Evolutionary conservation across 2,113 vertebrate species (phyloP).

Genomic region (Zosterops pallidus): DNA sequence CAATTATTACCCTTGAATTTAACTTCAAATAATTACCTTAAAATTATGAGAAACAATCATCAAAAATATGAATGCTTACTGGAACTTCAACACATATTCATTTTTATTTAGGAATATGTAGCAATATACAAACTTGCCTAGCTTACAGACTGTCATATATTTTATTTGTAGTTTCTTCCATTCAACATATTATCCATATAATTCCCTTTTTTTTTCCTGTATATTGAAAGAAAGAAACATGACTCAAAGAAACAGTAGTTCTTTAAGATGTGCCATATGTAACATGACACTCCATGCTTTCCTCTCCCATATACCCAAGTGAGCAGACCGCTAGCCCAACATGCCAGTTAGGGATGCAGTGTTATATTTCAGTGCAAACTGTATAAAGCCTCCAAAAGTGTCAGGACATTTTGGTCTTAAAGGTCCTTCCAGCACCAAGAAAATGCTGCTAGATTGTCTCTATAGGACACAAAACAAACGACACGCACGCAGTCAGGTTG

Average conservation of each 20-base stretch:
- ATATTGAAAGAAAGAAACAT: background rate
- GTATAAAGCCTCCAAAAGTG: accelerated
- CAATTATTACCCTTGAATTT: background rate
- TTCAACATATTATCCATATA: background rate
- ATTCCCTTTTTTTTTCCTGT: background rate
- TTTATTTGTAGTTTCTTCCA: background rate
- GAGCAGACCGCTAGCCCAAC: background rate
- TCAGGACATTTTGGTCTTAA: background rate
- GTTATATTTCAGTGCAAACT: background rate
- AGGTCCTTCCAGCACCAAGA: background rate
- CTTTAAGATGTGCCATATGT: background rate
- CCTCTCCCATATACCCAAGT: background rate
- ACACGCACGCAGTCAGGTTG: no score
- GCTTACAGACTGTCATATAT: background rate
- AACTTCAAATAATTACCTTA: background rate
- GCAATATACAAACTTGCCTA: background rate
- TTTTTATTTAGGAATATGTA: background rate
- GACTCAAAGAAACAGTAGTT: background rate
- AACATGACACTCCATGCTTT: background rate
- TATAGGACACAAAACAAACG: no score
- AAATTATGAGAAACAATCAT: background rate
- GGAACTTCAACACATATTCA: background rate
- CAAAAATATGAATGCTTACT: background rate
- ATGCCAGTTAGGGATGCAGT: background rate
- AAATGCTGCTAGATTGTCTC: background rate